Percentiles rank a stretch among this genome's conserved stretches.
Evolutionary conservation across 2,113 vertebrate genomes (phyloP).

Genomic region (Tangachromis dhanisi): DNA sequence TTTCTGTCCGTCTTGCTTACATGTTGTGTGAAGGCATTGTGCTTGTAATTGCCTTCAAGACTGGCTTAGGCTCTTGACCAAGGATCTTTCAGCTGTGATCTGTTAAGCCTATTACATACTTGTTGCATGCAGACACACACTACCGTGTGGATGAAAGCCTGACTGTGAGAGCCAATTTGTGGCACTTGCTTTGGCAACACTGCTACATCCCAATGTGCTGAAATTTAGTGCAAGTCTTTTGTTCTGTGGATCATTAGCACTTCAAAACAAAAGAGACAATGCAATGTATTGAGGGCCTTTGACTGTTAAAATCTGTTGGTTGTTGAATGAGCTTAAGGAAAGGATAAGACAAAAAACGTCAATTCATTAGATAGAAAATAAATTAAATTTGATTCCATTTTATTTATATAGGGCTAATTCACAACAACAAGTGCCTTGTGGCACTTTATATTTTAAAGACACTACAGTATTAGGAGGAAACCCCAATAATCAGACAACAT

Average conservation of each 20-base stretch:
- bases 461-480: not conserved
- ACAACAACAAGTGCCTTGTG: not conserved
- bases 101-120: constrained; percentile 66
- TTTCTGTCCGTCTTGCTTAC: not conserved
- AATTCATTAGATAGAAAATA: not conserved
- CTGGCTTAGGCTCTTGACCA: constrained; percentile 32
- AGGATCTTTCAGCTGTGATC: constrained; percentile 48
- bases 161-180: constrained; percentile 40
- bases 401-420: not conserved
- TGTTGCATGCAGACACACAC: constrained; percentile 53
- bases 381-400: not conserved
- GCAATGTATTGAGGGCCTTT: not conserved
- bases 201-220: not conserved
- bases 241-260: constrained; percentile 24
- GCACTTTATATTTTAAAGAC: not conserved
- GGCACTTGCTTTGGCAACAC: constrained; percentile 29
- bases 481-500: not conserved
- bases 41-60: constrained; percentile 53
- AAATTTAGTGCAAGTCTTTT: constrained; percentile 3
- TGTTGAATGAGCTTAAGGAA: not conserved
- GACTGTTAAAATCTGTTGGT: not conserved
- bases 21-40: constrained; percentile 16
- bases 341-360: not conserved
- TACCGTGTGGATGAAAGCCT: constrained; percentile 14
- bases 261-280: constrained; percentile 15